phyloP scores from a whole-genome alignment of 2,113 vertebrate species.

The Tonatia bakeri region DNA sequence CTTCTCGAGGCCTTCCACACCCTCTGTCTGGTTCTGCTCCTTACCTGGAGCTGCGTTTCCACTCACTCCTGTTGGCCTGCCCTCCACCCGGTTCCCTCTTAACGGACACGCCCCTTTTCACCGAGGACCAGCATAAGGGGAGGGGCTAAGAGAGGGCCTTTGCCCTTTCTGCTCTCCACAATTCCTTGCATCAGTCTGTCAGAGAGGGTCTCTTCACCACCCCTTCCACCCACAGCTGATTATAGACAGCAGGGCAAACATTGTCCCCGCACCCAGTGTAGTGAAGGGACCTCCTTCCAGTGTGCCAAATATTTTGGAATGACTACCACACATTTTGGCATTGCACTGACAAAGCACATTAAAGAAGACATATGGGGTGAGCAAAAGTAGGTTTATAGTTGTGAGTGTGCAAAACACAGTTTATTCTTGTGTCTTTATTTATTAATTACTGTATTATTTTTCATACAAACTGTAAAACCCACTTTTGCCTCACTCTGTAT shows the following conservation, averaged over 20 bases:
- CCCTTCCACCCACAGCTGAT: not conserved
- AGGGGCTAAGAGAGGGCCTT: not conserved
- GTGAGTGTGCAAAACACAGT: not conserved
- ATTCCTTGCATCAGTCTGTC: accelerated
- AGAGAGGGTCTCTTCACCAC: not conserved
- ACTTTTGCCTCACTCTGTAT: not conserved
- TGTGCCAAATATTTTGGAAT: not conserved
- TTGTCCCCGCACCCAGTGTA: not conserved
- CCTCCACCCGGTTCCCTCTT: not conserved
- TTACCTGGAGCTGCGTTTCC: too few relatives aligned
- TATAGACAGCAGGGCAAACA: not conserved
- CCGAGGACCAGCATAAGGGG: not conserved
- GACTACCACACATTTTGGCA: not conserved
- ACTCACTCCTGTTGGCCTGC: not conserved
- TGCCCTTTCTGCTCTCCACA: not conserved
- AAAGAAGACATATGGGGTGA: not conserved
- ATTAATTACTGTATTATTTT: not conserved
- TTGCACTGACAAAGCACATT: not conserved
- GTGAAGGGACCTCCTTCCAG: not conserved
- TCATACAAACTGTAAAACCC: not conserved
- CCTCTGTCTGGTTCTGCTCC: not conserved
- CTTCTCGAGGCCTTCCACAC: accelerated
- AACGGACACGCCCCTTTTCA: not conserved
- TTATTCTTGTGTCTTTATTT: not conserved
- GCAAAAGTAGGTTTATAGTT: not conserved